These are phyloP conservation scores for Toxotes lorentzi DNA, from an alignment of 2,797 vertebrate species.

Conservation along the genomic window DNA sequence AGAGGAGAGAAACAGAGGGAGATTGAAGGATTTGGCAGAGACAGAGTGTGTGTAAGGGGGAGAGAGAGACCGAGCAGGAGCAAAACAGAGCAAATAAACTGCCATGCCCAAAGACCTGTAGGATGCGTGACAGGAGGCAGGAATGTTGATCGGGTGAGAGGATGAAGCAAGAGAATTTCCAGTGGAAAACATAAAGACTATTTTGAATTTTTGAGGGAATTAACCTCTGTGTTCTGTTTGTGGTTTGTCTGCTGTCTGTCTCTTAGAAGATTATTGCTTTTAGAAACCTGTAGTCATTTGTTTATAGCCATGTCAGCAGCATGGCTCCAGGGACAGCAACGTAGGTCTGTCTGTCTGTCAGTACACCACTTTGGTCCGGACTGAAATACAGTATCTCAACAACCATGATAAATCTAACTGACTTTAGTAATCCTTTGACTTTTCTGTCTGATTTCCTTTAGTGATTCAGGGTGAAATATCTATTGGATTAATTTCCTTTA, in stretches of 20 bases:
- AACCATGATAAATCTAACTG: neutral
- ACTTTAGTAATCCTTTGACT: neutral
- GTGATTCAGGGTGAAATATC: neutral
- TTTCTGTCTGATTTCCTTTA: neutral
- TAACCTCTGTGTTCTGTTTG: neutral
- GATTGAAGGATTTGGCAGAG: slow-evolving; percentile 58
- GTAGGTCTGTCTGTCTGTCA: neutral
- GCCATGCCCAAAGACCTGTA: slow-evolving; percentile 19
- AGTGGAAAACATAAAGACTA: slow-evolving; percentile 5
- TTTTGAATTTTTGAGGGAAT: slow-evolving; percentile 6
- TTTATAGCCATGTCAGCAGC: neutral
- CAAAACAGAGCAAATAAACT: slow-evolving; percentile 57
- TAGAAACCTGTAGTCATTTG: neutral
- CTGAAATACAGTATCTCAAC: neutral
- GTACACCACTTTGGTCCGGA: neutral
- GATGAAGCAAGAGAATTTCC: neutral
- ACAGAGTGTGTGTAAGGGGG: slow-evolving; percentile 21
- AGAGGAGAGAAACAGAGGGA: slow-evolving; percentile 40
- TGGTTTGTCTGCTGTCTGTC: neutral
- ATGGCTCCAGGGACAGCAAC: neutral
- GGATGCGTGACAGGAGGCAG: neutral
- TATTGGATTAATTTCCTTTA: neutral
- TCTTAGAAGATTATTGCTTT: neutral
- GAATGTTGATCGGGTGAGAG: slow-evolving; percentile 45
- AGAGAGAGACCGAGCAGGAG: slow-evolving; percentile 31